These are phyloP conservation scores for Anas platyrhynchos DNA, from an alignment of 2,113 vertebrate genomes.

Conservation along the genomic window DNA sequence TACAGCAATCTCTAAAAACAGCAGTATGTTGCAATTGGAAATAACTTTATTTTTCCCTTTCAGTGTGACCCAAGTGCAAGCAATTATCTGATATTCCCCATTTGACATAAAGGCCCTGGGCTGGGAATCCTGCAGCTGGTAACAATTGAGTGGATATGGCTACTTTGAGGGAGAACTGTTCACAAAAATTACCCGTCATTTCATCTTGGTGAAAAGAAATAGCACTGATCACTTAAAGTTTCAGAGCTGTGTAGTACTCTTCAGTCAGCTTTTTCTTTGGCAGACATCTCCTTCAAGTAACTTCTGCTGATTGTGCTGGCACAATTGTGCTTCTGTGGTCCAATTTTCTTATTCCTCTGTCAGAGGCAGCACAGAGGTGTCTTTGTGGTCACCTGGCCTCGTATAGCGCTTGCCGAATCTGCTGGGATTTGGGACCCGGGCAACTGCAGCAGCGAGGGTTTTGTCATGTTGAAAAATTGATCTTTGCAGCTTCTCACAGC, in stretches of 20 bases:
- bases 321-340: neutral
- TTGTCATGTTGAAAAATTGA: neutral
- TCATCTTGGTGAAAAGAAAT: neutral
- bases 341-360: neutral
- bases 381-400: neutral
- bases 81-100: neutral
- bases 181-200: neutral
- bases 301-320: neutral
- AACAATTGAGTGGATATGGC: neutral
- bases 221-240: fast-evolving
- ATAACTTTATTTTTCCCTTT: neutral
- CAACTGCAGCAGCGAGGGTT: neutral
- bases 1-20: neutral
- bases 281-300: neutral
- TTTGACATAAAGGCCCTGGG: neutral
- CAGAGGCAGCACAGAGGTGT: neutral
- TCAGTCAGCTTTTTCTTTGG: neutral
- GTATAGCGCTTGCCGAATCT: fast-evolving
- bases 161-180: neutral
- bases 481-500: neutral
- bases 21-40: neutral
- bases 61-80: neutral
- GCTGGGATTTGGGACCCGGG: neutral
- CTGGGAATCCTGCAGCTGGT: neutral
- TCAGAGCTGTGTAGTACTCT: neutral